Evolutionary conservation across 2,888 invertebrate species (phyloP).

Genomic region (Dascillus cervinus): DNA sequence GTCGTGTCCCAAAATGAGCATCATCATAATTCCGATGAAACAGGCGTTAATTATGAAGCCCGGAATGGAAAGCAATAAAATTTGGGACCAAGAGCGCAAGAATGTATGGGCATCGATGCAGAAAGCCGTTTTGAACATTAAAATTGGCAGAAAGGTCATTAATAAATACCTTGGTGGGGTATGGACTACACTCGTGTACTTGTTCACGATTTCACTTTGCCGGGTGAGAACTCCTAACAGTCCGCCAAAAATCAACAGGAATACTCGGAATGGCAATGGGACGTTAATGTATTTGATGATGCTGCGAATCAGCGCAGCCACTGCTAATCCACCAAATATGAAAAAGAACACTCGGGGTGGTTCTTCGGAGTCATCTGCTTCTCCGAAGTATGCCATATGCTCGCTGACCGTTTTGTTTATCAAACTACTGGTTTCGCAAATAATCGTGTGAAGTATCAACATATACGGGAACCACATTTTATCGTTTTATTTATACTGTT

Average conservation of each 20-base stretch:
- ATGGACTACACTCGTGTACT: not conserved
- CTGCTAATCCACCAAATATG: too few relatives aligned
- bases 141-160: constrained; percentile 6
- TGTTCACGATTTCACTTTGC: not conserved
- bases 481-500: too few relatives aligned
- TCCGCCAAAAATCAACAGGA: not conserved
- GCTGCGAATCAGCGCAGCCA: too few relatives aligned
- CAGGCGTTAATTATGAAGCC: constrained; percentile 5
- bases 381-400: too few relatives aligned
- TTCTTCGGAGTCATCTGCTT: too few relatives aligned
- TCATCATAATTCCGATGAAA: constrained; percentile 7
- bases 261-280: too few relatives aligned
- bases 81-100: constrained; percentile 9
- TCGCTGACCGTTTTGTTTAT: too few relatives aligned
- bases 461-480: too few relatives aligned
- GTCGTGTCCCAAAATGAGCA: not conserved
- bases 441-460: too few relatives aligned
- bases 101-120: constrained; percentile 9
- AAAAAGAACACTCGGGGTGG: too few relatives aligned
- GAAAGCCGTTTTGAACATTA: constrained; percentile 8
- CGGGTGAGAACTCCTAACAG: not conserved
- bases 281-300: too few relatives aligned
- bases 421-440: too few relatives aligned
- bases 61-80: constrained; percentile 5
- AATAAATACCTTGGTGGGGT: not conserved